Evolutionary conservation across 2,888 invertebrate species (phyloP), one percentile per base, ranked within the genome.

Genomic region (Orthonevra nobilis): DNA sequence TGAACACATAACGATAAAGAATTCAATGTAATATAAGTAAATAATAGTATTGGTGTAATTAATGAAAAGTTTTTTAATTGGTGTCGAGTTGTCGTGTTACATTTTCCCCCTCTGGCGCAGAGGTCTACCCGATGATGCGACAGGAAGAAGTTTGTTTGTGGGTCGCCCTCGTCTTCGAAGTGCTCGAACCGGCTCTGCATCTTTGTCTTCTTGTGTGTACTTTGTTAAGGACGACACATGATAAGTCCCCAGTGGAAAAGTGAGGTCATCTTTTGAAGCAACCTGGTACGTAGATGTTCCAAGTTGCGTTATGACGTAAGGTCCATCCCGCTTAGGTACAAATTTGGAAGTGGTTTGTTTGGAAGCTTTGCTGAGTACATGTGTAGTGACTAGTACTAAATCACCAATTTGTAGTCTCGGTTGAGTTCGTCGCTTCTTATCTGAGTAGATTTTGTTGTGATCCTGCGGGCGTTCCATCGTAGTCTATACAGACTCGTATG

Each of bases 401-500:
- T 46, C 44, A 3, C 26, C 44, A 5, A 26, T 6, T 4, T 46
- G 10, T 1, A 46, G 2, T 6, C 12, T 3, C 1, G 6, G 7
- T 14, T 46, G 26, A 4, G 28, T 26, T 14, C 26, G 1, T 28
- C 44, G 10, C 9, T 28, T 46, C 3, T 20, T 52, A 17, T 64
- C 50, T 14, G 20, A 10, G 15, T 54, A 44, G 1, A 7, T 20
- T 12, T 54, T 66, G 5, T 23, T 23, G 23, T 23, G 23, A 5
- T 23, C 5, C 23, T 23, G 23, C 3, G 23, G 3, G 3, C 14
- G 10, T 34, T 34, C 34, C 1, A 14, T 6, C 9, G 42, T 85
- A 86, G 50, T 85, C 85, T 0, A 85, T 56, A 19, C 85, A 85
- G 0, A 85, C 58, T 3, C 85, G 17, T 0, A 77, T 17, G 0